A percentile compares a stretch with the other conserved stretches of the same genome.
Evolutionary conservation across 2,888 invertebrate genomes (phyloP).

Genomic region (Caenorhabditis macrosperma): DNA sequence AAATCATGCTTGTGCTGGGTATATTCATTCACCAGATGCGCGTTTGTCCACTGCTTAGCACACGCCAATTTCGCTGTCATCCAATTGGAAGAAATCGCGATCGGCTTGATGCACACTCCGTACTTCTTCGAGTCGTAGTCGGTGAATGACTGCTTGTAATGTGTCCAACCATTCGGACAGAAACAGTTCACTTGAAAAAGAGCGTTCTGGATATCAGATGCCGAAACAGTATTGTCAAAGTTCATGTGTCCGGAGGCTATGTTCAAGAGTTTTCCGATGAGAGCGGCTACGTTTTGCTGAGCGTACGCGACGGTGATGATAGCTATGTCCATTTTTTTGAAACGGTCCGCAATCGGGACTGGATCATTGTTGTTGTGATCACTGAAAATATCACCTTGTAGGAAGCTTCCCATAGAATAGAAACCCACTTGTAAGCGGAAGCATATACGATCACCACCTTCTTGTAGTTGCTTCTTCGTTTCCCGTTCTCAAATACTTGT

Average conservation of each 20-base stretch:
- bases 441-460: constrained; percentile 28
- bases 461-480: constrained; percentile 14
- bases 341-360: constrained; percentile 12
- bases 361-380: too few species aligned
- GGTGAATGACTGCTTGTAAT: constrained; percentile 17
- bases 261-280: constrained; percentile 2
- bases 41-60: too few species aligned
- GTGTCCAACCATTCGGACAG: constrained; percentile 47
- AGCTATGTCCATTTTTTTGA: constrained; percentile 22
- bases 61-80: too few species aligned
- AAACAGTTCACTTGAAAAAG: constrained; percentile 49
- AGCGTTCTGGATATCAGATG: constrained; percentile 19
- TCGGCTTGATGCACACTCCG: constrained; percentile 24
- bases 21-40: too few species aligned
- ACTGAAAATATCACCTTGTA: too few species aligned
- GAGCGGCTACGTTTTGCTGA: background rate
- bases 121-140: constrained; percentile 5
- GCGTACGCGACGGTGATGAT: constrained; percentile 48
- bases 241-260: constrained; percentile 10
- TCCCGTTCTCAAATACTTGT: background rate
- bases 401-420: too few species aligned
- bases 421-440: constrained; percentile 7
- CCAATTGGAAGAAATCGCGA: too few species aligned
- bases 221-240: constrained; percentile 4
- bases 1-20: too few species aligned